Base-by-base conservation (phyloP, 2,797 vertebrate genomes). In the Xenentodon cancila region DNA sequence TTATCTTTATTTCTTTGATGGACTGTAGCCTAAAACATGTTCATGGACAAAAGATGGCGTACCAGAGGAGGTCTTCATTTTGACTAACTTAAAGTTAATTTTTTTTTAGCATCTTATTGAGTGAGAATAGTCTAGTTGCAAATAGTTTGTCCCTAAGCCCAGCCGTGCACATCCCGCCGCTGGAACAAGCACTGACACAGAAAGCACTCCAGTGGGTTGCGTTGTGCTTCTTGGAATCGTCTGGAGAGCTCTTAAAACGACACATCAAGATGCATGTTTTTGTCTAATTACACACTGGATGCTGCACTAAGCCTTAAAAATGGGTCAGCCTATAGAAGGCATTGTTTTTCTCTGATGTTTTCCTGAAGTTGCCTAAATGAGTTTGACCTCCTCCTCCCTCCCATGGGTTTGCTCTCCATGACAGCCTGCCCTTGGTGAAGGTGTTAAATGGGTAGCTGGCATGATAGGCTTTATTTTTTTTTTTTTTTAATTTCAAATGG, bases 351-450 rank as follows among this genome's bases (percentile, higher is more conserved):
- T 75, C 30, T 80, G 59, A 72, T 75, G 64, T 82, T 79, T 77
- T 68, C 30, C 59, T 22, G 46, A 40, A 57, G 66, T 71, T 65
- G 57, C 37, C 67, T 65, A 77, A 89, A 91, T 88, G 68, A 67
- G 56, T 84, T 86, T 87, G 80, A 87, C 84, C 84, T 72, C 54
- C 60, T 59, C 42, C 59, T 71, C 53, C 19, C 53, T 81, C 79
- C 72, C 54, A 9, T 76, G 71, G 67, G 68, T 50, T 75, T 82
- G 17, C 75, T 67, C 54, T 68, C 21, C 57, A 70, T 77, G 79
- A 80, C 80, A 71, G 64, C 51, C 57, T 59, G 44, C 44, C 48
- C 51, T 37, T 77, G 55, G 53, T 62, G 61, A 53, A 45, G 40
- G 64, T 84, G 73, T 79, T 87, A 68, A 76, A 52, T 65, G 17